Conservation (phyloP, 2,113 vertebrate species). For the Meles meles region DNA sequence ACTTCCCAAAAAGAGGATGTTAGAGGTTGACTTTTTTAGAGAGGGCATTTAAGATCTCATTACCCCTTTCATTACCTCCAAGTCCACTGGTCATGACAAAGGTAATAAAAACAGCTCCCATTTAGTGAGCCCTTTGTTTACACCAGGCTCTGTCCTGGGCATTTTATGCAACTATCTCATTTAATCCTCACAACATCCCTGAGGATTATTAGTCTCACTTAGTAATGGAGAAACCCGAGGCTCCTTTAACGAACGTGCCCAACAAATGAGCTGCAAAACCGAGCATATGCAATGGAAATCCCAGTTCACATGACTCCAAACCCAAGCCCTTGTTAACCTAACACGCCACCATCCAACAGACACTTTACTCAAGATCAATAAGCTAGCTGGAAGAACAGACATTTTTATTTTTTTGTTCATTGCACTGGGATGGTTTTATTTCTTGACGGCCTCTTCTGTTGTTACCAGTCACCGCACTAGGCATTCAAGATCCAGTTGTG, state of each 20-base stretch:
- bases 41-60: not conserved
- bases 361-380: not conserved
- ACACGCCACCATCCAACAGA: not conserved
- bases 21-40: not conserved
- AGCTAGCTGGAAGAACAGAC: not conserved
- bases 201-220: not conserved
- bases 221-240: not conserved
- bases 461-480: not conserved
- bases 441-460: not conserved
- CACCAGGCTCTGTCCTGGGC: not conserved
- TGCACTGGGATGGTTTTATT: not conserved
- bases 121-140: not conserved
- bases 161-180: not conserved
- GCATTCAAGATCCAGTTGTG: not conserved
- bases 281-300: not conserved
- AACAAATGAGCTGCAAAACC: not conserved
- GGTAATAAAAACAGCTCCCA: not conserved
- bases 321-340: not conserved
- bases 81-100: not conserved
- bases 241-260: not conserved
- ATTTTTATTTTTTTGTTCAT: not conserved
- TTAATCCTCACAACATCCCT: not conserved
- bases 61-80: not conserved
- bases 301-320: not conserved
- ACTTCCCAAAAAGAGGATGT: not conserved